Base-by-base conservation (phyloP, 2,888 invertebrate species). In the Steinernema scapterisci region DNA sequence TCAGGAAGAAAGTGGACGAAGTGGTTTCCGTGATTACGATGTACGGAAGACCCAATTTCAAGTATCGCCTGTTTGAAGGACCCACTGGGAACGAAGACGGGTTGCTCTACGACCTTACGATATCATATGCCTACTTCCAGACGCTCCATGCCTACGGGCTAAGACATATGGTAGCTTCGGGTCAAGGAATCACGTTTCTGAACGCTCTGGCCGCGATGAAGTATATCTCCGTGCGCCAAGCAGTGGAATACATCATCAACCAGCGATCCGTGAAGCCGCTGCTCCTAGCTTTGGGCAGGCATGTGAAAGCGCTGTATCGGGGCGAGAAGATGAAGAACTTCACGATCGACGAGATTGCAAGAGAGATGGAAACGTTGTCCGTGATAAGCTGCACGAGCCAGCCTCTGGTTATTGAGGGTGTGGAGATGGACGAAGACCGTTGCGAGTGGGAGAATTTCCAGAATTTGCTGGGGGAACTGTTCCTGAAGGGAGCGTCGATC, bases 371-470 rank as follows among this genome's bases (percentile, higher is more conserved):
- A 25, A 63, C 25, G 11, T 31, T 63, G 31, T 31, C 31, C 16
- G 63, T 63, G 31, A 63, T 63, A 27, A 31, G 31, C 31, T 63
- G 63, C 63, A 63, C 63, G 13, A 25, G 25, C 25, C 63, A 38
- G 38, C 63, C 63, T 5, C 31, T 63, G 5, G 27, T 16, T 16
- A 63, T 63, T 31, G 63, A 63, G 16, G 63, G 63, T 25, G 3
- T 63, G 31, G 63, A 63, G 16, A 63, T 63, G 31, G 31, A 63
- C 31, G 63, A 31, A 63, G 63, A 63, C 27, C 9, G 63, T 2
- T 31, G 38, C 19, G 63, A 63, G 63, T 63, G 63, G 63, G 63
- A 63, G 19, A 63, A 16, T 16, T 63, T 63, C 63, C 63, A 63
- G 31, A 9, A 27, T 9, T 31, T 63, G 3, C 13, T 63, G 16